Base-by-base conservation (phyloP, 2,888 invertebrate genomes). In the Phasia obesa region DNA sequence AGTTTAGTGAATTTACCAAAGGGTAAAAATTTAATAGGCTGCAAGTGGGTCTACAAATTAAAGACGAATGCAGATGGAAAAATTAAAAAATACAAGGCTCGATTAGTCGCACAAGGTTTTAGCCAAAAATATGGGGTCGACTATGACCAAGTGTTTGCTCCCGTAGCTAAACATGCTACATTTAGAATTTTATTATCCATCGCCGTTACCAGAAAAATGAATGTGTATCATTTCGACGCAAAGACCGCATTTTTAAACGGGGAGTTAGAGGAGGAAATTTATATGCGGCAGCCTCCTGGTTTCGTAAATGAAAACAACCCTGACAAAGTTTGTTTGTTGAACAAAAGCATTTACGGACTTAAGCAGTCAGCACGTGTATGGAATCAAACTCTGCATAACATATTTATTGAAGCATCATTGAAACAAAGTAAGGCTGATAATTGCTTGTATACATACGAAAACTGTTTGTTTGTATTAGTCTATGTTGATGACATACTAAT, bases 251-350 rank as follows among this genome's bases (percentile, higher is more conserved):
- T 83, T 27, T 38, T 76, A 17, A 67, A 76, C 31, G 59, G 49
- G 3, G 65, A 76, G 42, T 15, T 67, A 11, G 13, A 55, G 4
- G 57, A 65, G 19, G 57, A 57, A 15, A 78, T 77, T 17, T 82
- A 59, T 60, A 82, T 82, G 82, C 60, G 74, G 35, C 85, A 85
- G 38, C 81, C 85, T 44, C 78, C 75, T n/a, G 81, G 84, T 11
- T 84, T 84, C 23, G 21, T 51, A 27, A 42, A 38, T 38, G 59
- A 59, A 35, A 60, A 53, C 4, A 62, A 75, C 15, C 11, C 49
- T 21, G 44, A 51, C 21, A 47, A 59, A 17, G 69, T 78, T n/a
- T 81, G 75, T 27, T 25, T 59, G 17, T 9, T 49, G 21, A 19
- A 21, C 11, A 49, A 49, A 9, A 49, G 49, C n/a, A 49, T 19